phyloP scores from a whole-genome alignment of 2,888 invertebrate species.

The Lasioglossum pauxillum region DNA sequence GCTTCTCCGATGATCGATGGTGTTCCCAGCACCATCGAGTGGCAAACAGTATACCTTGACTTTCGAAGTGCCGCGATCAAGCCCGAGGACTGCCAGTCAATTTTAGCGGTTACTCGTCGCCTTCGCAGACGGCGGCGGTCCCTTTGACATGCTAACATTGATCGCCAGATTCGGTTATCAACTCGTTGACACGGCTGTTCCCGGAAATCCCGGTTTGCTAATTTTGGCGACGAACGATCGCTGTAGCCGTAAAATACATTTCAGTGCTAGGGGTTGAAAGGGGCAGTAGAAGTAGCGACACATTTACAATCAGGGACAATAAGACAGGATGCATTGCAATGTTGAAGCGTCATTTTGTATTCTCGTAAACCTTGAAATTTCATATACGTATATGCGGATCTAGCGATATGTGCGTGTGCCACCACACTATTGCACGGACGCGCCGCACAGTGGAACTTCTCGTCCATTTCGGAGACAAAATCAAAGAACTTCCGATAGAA shows the following conservation, averaged over 20 bases:
- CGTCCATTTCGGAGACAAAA: no score
- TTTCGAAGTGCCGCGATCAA: not conserved
- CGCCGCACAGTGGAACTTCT: no score
- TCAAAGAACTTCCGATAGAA: no score
- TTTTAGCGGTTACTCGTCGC: not conserved
- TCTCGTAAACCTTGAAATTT: no score
- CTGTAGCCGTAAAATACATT: not conserved
- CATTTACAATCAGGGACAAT: no score
- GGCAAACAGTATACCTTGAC: not conserved
- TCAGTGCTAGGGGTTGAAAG: not conserved
- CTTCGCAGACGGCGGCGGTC: not conserved
- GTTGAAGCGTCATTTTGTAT: no score
- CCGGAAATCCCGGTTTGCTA: not conserved
- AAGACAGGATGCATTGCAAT: no score
- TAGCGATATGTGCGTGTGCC: no score
- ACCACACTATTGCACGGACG: no score
- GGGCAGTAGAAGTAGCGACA: not conserved
- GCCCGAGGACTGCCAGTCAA: not conserved
- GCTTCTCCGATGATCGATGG: constrained; percentile 51
- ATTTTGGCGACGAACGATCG: not conserved
- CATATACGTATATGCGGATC: no score
- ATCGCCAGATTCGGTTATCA: not conserved
- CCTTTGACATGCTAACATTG: not conserved
- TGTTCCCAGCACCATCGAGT: constrained; percentile 13
- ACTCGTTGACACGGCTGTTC: not conserved